Percentiles rank a stretch among this genome's conserved stretches.
phyloP scores from a whole-genome alignment of 2,888 invertebrate genomes.

The Euproctis similis region DNA sequence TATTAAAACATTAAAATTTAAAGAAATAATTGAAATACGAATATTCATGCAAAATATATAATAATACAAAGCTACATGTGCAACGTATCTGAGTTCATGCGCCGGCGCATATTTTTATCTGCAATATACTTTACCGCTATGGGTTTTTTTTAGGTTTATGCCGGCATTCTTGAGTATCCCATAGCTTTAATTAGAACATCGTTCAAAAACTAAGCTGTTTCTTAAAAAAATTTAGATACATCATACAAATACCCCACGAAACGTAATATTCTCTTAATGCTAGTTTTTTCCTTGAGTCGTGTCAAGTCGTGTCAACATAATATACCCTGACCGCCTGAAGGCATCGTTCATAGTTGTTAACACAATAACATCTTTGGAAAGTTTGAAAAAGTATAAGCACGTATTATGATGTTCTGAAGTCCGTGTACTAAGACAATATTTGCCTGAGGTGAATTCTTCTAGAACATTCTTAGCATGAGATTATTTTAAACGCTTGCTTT shows the following conservation, averaged over 20 bases:
- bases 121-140: too few relatives aligned
- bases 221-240: too few relatives aligned
- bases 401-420: conserved; percentile 4
- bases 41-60: conserved; percentile 1
- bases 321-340: conserved; percentile 19
- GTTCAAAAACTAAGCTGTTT: too few relatives aligned
- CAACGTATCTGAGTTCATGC: conserved; percentile 8
- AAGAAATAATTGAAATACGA: conserved; percentile 7
- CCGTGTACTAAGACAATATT: conserved; percentile 15
- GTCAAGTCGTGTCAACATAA: too few relatives aligned
- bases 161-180: too few relatives aligned
- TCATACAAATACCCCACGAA: too few relatives aligned
- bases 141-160: too few relatives aligned
- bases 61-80: conserved; percentile 5
- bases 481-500: too few relatives aligned
- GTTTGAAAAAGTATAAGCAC: conserved; percentile 18
- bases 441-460: conserved; percentile 11
- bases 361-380: conserved; percentile 28
- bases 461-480: too few relatives aligned
- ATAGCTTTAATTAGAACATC: too few relatives aligned
- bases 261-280: too few relatives aligned
- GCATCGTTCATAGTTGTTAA: conserved; percentile 27
- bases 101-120: conserved; percentile 16
- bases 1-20: conserved; percentile 1
- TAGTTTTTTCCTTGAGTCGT: not conserved